These are phyloP conservation scores for Oreochromis grahami DNA, from an alignment of 2,797 vertebrate genomes.

Conservation along the genomic window DNA sequence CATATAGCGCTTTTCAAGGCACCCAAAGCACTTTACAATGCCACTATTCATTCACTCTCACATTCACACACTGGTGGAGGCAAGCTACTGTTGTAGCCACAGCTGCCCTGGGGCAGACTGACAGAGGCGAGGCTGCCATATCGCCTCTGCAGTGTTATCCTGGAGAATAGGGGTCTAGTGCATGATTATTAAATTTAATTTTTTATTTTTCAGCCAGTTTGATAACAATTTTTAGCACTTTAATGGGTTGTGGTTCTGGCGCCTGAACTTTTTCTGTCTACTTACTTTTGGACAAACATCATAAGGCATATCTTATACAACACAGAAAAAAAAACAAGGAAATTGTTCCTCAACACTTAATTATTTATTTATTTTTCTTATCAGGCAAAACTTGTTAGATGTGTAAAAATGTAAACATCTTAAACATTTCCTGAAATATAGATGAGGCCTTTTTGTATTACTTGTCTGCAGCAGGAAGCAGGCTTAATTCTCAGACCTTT, in stretches of 20 bases:
- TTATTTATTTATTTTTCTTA: not conserved
- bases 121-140: too few relatives aligned
- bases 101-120: too few relatives aligned
- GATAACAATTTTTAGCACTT: not conserved
- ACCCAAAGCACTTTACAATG: too few relatives aligned
- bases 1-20: too few relatives aligned
- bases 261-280: not conserved
- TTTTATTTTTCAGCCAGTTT: not conserved
- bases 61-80: too few relatives aligned
- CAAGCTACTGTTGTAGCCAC: too few relatives aligned
- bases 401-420: not conserved
- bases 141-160: not conserved
- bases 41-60: too few relatives aligned
- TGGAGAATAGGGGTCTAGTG: not conserved
- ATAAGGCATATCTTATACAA: not conserved
- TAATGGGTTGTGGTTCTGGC: not conserved
- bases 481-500: not conserved
- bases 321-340: not conserved
- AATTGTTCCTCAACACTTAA: not conserved
- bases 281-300: not conserved
- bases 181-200: not conserved
- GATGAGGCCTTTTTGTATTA: not conserved
- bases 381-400: not conserved
- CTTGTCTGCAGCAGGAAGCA: not conserved
- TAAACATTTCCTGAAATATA: not conserved